These are phyloP conservation scores for Xiphydria camelus DNA, from an alignment of 2,888 invertebrate species.

Conservation along the genomic window DNA sequence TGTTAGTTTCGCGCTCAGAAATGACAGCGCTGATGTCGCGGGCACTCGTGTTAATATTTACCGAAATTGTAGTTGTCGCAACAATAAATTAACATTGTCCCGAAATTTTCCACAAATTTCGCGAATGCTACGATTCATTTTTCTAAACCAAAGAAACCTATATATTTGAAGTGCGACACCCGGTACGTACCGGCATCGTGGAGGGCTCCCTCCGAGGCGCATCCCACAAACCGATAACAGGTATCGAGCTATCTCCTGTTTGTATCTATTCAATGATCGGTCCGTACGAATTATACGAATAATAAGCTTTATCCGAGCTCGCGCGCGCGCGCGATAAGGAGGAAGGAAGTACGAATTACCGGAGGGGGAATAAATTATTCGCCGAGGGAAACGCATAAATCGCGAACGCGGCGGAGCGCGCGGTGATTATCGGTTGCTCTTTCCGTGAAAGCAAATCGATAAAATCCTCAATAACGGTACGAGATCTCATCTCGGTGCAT, in stretches of 20 bases:
- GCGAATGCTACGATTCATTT: too few species aligned
- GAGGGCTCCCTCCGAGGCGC: conserved; percentile 5
- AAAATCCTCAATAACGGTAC: too few species aligned
- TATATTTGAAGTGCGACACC: too few species aligned
- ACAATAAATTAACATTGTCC: too few species aligned
- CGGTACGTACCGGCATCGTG: conserved; percentile 13
- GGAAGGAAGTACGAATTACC: conserved; percentile 21
- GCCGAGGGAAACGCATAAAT: conserved; percentile 14
- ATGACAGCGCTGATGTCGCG: too few species aligned
- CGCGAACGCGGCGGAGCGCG: conserved; percentile 3
- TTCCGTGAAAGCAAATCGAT: too few species aligned
- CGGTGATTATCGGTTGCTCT: not conserved
- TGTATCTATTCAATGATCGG: conserved; percentile 32
- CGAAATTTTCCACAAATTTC: too few species aligned
- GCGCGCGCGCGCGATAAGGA: conserved; percentile 5
- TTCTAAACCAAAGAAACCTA: too few species aligned
- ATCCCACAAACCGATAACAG: conserved; percentile 14
- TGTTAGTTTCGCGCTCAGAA: too few species aligned
- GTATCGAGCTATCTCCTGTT: conserved; percentile 22
- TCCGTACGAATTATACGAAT: conserved; percentile 25
- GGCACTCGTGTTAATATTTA: too few species aligned
- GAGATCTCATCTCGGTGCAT: too few species aligned
- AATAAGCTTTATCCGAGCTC: conserved; percentile 23
- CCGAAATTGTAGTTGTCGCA: too few species aligned
- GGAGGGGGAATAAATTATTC: conserved; percentile 9